Evolutionary conservation across 2,888 invertebrate species (phyloP).

Genomic region (Tridacna crocea): DNA sequence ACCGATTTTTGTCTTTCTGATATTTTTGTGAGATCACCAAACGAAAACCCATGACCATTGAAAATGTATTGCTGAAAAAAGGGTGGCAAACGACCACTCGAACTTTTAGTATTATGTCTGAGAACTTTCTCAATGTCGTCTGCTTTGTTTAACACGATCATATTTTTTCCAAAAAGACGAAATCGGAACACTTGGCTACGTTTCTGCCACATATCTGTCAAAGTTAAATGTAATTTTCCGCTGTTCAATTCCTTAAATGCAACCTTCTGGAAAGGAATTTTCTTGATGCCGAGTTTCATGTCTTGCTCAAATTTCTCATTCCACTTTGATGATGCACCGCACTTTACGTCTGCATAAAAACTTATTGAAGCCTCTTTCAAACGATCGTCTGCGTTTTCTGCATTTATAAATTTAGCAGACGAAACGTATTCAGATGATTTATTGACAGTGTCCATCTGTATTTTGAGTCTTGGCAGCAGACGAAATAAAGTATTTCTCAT

Average conservation of each 20-base stretch:
- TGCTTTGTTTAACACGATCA: slow-evolving; percentile 34
- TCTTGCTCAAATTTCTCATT: neutral
- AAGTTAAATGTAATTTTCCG: slow-evolving; percentile 35
- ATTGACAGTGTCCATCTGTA: neutral
- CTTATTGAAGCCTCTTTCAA: neutral
- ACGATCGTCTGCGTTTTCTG: neutral
- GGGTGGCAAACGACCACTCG: slow-evolving; percentile 36
- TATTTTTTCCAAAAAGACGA: slow-evolving; percentile 22
- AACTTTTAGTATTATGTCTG: slow-evolving; percentile 3
- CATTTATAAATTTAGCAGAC: slow-evolving; percentile 8
- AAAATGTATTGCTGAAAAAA: slow-evolving; percentile 54
- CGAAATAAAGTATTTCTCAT: slow-evolving; percentile 15
- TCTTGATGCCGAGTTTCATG: neutral
- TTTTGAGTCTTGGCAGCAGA: slow-evolving; percentile 6
- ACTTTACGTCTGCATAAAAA: neutral
- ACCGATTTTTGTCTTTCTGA: slow-evolving; percentile 36
- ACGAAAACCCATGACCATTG: slow-evolving; percentile 47
- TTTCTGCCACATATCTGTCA: slow-evolving; percentile 30
- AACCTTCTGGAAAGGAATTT: neutral
- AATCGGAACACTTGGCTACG: slow-evolving; percentile 26
- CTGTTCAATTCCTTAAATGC: neutral
- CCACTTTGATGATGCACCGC: neutral
- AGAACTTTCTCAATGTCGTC: slow-evolving; percentile 24
- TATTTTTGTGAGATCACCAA: slow-evolving; percentile 29
- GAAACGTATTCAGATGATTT: neutral